Conservation (phyloP, 1,140 invertebrate genomes). For the Pseudomyrmex concolor region DNA sequence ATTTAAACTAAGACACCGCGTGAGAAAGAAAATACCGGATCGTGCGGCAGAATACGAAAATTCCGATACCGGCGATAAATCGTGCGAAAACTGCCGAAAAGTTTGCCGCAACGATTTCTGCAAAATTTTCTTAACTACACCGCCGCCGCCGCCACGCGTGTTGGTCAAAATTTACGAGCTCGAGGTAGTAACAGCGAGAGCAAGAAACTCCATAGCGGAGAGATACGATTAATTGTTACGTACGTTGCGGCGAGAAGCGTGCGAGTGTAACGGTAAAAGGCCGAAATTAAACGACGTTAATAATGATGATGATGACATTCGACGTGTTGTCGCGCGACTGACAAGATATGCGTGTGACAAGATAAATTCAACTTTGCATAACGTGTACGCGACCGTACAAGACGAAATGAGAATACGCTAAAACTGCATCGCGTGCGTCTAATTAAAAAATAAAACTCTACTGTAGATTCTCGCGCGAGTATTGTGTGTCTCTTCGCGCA, state of each 20-base stretch:
- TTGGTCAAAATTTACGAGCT: slow-evolving; percentile 24
- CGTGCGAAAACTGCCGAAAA: neutral
- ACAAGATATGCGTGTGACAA: slow-evolving; percentile 14
- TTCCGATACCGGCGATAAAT: slow-evolving; percentile 32
- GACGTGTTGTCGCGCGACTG: neutral
- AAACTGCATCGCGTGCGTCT: neutral
- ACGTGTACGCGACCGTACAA: neutral
- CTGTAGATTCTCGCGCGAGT: no score
- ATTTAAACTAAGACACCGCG: slow-evolving; percentile 1
- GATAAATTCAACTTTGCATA: slow-evolving; percentile 35
- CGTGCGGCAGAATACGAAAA: neutral
- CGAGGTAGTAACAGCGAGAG: neutral
- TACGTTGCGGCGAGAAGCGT: slow-evolving; percentile 8
- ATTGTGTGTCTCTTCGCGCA: neutral
- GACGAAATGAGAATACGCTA: neutral
- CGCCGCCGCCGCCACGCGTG: neutral
- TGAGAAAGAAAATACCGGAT: neutral
- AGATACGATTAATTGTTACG: slow-evolving; percentile 42
- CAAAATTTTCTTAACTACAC: slow-evolving; percentile 24
- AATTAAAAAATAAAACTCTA: slow-evolving; percentile 48
- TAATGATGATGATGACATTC: no score
- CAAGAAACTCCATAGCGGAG: slow-evolving; percentile 1
- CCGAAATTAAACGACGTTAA: neutral
- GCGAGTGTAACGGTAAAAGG: neutral
- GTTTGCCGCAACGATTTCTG: slow-evolving; percentile 7